Conservation (phyloP, 2,888 invertebrate species). For the Nomada goodeniana region DNA sequence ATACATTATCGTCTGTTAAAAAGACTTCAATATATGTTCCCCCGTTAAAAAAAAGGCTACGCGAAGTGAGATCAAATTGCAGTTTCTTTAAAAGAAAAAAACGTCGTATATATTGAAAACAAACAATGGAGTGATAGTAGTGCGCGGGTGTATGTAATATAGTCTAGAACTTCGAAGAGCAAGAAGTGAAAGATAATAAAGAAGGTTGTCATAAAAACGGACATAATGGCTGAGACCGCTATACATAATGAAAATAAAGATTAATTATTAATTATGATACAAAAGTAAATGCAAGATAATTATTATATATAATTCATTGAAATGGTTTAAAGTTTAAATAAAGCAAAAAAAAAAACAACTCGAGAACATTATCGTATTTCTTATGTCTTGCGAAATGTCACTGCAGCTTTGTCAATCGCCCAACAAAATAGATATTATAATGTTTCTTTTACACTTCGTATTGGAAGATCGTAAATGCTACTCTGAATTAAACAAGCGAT, state of each 20-base stretch:
- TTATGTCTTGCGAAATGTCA: conserved; percentile 70
- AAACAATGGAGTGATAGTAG: conserved; percentile 62
- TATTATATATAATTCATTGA: conserved; percentile 81
- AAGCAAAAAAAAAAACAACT: conserved; percentile 74
- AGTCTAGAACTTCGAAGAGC: conserved; percentile 71
- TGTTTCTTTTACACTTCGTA: conserved; percentile 54
- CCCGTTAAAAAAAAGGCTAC: conserved; percentile 62
- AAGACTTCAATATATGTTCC: conserved; percentile 66
- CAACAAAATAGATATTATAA: conserved; percentile 58
- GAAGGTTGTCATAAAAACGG: conserved; percentile 58
- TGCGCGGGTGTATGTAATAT: conserved; percentile 77
- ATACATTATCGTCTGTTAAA: conserved; percentile 61
- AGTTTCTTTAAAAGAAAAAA: conserved; percentile 64
- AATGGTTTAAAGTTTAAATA: conserved; percentile 82
- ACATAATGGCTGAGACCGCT: conserved; percentile 76
- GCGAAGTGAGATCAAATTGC: conserved; percentile 75
- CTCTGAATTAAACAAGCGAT: conserved; percentile 56
- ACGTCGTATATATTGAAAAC: conserved; percentile 50
- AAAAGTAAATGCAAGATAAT: conserved; percentile 78
- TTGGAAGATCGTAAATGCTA: conserved; percentile 41
- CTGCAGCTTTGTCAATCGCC: conserved; percentile 68
- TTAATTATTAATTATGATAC: conserved; percentile 80
- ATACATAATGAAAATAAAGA: conserved; percentile 80
- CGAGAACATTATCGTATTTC: conserved; percentile 74
- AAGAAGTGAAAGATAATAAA: conserved; percentile 64